These are phyloP conservation scores for Rhingia rostrata DNA, from an alignment of 2,888 invertebrate species.

Conservation along the genomic window DNA sequence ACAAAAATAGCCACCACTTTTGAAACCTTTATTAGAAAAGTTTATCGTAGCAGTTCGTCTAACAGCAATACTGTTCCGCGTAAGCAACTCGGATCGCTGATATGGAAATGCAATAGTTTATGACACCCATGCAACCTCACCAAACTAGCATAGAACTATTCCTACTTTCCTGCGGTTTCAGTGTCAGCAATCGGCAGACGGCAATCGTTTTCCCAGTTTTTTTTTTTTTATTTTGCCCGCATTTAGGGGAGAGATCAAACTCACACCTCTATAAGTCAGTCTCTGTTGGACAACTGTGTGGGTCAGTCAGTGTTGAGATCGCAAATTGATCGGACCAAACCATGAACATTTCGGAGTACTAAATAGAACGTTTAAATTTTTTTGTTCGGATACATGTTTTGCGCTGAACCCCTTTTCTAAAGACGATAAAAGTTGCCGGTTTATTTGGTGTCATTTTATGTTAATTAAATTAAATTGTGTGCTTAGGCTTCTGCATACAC, in stretches of 20 bases:
- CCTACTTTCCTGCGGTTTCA: slow-evolving; percentile 22
- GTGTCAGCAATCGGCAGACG: slow-evolving; percentile 15
- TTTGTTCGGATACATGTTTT: slow-evolving; percentile 10
- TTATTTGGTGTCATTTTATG: slow-evolving; percentile 38
- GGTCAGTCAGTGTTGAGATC: slow-evolving; percentile 58
- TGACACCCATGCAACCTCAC: slow-evolving; percentile 12
- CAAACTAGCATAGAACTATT: slow-evolving; percentile 25
- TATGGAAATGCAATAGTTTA: not conserved
- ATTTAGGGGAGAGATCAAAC: slow-evolving; percentile 23
- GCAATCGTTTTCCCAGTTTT: slow-evolving; percentile 29
- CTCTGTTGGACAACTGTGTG: slow-evolving; percentile 32
- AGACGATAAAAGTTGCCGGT: slow-evolving; percentile 21
- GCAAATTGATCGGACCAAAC: slow-evolving; percentile 41
- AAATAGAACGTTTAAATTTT: not conserved
- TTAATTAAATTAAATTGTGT: slow-evolving; percentile 47
- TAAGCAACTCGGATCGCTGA: not conserved
- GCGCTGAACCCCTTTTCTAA: slow-evolving; percentile 24
- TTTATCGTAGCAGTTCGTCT: too few relatives aligned
- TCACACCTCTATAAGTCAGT: slow-evolving; percentile 42
- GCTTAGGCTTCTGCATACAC: slow-evolving; percentile 10
- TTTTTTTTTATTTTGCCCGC: not conserved
- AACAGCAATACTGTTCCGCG: not conserved
- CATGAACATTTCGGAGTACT: slow-evolving; percentile 16
- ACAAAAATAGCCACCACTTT: too few relatives aligned
- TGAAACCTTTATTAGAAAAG: too few relatives aligned